Percentiles rank a stretch among this genome's conserved stretches.
phyloP scores from a whole-genome alignment of 1,140 invertebrate genomes.

The Phocides pigmalion region DNA sequence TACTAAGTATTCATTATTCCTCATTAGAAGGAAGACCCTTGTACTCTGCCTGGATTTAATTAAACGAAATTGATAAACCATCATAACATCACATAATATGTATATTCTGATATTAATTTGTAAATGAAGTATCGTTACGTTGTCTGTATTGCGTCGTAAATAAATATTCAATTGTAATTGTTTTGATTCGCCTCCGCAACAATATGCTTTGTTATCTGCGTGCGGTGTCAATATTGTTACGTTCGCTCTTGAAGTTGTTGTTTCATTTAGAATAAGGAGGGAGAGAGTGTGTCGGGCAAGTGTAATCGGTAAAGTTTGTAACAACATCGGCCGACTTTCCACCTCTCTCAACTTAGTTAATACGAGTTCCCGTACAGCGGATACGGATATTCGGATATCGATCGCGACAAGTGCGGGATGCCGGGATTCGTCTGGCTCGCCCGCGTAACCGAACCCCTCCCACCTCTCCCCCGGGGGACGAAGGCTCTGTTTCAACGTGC shows the following conservation, averaged over 20 bases:
- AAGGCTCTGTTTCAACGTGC: conserved; percentile 67
- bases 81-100: neutral
- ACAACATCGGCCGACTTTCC: conserved; percentile 77
- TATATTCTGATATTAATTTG: neutral
- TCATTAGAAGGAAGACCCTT: neutral
- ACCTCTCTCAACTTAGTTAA: conserved; percentile 75
- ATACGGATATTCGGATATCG: conserved; percentile 79
- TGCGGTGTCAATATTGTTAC: conserved; percentile 40
- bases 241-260: conserved; percentile 35
- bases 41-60: conserved; percentile 8
- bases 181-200: conserved; percentile 12
- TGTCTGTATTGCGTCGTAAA: conserved; percentile 2
- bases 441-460: conserved; percentile 50
- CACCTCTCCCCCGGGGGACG: conserved; percentile 41
- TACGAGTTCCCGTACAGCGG: conserved; percentile 74
- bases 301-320: conserved; percentile 79
- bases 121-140: conserved; percentile 1
- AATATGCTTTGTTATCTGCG: conserved; percentile 27
- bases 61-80: conserved; percentile 3
- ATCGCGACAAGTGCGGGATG: conserved; percentile 76
- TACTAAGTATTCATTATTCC: no score
- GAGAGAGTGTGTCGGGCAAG: conserved; percentile 55
- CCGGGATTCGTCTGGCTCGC: conserved; percentile 72
- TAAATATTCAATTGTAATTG: conserved; percentile 18
- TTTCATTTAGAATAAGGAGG: conserved; percentile 60